A percentile compares a stretch with the other conserved stretches of the same genome.
These are phyloP conservation scores for Crossoptilon crossoptilon DNA, from an alignment of 2,797 vertebrate genomes.

Conservation along the genomic window DNA sequence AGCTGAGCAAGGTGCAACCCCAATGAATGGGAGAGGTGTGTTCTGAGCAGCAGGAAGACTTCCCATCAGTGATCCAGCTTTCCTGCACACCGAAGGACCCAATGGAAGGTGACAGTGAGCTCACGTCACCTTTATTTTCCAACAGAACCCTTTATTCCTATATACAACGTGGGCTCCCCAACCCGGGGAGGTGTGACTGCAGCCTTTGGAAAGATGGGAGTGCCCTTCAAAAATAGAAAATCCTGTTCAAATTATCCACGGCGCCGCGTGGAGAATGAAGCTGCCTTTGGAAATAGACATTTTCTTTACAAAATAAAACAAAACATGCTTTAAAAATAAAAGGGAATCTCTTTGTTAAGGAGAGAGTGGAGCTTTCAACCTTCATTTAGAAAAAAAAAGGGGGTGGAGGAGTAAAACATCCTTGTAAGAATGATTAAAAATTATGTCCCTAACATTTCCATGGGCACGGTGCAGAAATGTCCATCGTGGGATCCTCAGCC, in stretches of 20 bases:
- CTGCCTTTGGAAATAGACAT: neutral
- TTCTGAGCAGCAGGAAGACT: neutral
- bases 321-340: neutral
- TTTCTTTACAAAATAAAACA: neutral
- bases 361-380: neutral
- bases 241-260: neutral
- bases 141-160: neutral
- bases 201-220: neutral
- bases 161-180: rapidly evolving
- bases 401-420: neutral
- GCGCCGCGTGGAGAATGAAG: neutral
- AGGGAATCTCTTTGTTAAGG: neutral
- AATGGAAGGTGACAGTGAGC: neutral
- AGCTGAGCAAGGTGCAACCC: too few species aligned
- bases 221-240: neutral
- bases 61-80: neutral
- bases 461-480: too few species aligned
- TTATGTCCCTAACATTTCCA: neutral
- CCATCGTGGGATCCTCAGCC: too few species aligned
- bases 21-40: neutral
- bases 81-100: neutral
- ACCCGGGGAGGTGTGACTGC: rapidly evolving
- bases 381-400: too few species aligned
- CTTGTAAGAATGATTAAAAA: neutral
- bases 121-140: neutral